Evolutionary conservation across 1,140 invertebrate species (phyloP).

Genomic region (Elysia chlorotica): DNA sequence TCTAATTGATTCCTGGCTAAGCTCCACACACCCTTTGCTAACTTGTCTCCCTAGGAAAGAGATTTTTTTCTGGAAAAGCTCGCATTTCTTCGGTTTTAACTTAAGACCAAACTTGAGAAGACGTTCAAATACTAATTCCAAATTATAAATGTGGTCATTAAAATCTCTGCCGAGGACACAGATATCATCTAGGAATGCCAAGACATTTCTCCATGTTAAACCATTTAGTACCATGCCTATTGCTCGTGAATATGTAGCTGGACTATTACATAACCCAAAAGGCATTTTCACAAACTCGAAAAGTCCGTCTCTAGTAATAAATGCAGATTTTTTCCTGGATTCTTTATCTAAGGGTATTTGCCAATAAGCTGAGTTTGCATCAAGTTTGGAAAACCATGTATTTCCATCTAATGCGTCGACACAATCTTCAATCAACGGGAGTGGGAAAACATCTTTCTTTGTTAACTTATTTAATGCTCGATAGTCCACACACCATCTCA

Average conservation of each 20-base stretch:
- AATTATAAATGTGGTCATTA: not conserved
- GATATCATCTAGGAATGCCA: slow-evolving; percentile 21
- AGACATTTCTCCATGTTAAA: not conserved
- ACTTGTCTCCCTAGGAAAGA: slow-evolving; percentile 3
- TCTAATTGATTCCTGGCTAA: no score
- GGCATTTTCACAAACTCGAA: slow-evolving; percentile 25
- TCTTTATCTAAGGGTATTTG: slow-evolving; percentile 21
- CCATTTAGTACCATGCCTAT: slow-evolving; percentile 13
- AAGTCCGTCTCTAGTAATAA: slow-evolving; percentile 27
- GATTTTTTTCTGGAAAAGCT: not conserved
- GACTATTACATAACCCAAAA: slow-evolving; percentile 30
- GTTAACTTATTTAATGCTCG: slow-evolving; percentile 60
- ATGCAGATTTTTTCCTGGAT: slow-evolving; percentile 30
- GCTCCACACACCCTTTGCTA: not conserved
- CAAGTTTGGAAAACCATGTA: slow-evolving; percentile 22
- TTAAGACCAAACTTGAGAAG: slow-evolving; percentile 8
- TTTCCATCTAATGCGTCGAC: slow-evolving; percentile 10
- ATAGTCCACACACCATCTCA: slow-evolving; percentile 64
- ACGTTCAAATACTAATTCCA: not conserved
- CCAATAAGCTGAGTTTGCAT: slow-evolving; percentile 19
- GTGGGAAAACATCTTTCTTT: slow-evolving; percentile 63
- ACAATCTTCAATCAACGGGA: slow-evolving; percentile 63
- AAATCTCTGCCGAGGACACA: not conserved
- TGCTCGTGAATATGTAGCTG: not conserved
- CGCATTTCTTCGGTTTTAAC: slow-evolving; percentile 15